Conservation (phyloP, 2,113 vertebrate genomes). For the Danio rerio region GRCz12tu NC_133181.1:30555001-30555500, state of each 20-base stretch:
- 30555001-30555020: slow-evolving; percentile 64
- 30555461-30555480: slow-evolving; percentile 88
- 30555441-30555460: slow-evolving; percentile 96
- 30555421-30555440: slow-evolving; percentile 95
- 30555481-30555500: slow-evolving; percentile 84
- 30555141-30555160: no score
- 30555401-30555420: slow-evolving; percentile 87
- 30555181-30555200: no score
- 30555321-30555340: not conserved
- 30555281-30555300: no score
- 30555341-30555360: not conserved
- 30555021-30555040: slow-evolving; percentile 52
- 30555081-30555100: not conserved
- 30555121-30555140: no score
- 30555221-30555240: no score
- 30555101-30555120: not conserved
- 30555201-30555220: no score
- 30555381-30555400: not conserved
- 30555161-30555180: no score
- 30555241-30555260: no score
- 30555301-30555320: not conserved
- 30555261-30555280: no score
- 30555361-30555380: not conserved
- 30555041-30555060: slow-evolving; percentile 24
- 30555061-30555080: not conserved